Evolutionary conservation across 1,140 invertebrate species (phyloP).

Genomic region (Drosophila insularis): DNA sequence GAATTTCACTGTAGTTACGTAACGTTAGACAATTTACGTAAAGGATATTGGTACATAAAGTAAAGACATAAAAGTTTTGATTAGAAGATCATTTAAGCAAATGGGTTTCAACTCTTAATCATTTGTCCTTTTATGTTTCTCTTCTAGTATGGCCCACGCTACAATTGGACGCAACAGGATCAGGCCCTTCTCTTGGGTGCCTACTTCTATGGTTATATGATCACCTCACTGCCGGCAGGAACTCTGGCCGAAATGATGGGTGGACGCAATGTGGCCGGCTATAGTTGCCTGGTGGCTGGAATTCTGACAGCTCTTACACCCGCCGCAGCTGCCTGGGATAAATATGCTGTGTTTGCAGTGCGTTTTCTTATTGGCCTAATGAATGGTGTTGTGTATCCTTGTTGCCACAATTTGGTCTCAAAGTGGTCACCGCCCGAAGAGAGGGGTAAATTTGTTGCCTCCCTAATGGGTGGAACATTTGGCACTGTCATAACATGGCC

Average conservation of each 20-base stretch:
- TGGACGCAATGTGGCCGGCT: slow-evolving; percentile 87
- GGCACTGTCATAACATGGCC: slow-evolving; percentile 90
- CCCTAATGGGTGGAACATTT: slow-evolving; percentile 89
- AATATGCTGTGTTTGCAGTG: slow-evolving; percentile 84
- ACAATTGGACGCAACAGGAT: slow-evolving; percentile 84
- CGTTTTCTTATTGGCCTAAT: slow-evolving; percentile 87
- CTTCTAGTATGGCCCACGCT: slow-evolving; percentile 84
- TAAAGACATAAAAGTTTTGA: no score
- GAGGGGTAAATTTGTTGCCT: slow-evolving; percentile 89
- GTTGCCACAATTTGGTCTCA: slow-evolving; percentile 88
- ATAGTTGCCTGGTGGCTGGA: slow-evolving; percentile 84
- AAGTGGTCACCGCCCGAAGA: slow-evolving; percentile 90
- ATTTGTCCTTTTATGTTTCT: not conserved
- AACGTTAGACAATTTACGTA: no score
- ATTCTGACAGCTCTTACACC: slow-evolving; percentile 88
- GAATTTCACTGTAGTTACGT: no score
- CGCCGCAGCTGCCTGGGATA: slow-evolving; percentile 85
- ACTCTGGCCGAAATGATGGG: slow-evolving; percentile 89
- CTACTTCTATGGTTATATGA: slow-evolving; percentile 87
- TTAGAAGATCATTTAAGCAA: no score
- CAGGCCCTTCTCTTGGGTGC: slow-evolving; percentile 87
- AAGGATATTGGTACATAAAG: no score
- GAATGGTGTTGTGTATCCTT: slow-evolving; percentile 88
- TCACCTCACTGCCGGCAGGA: slow-evolving; percentile 86
- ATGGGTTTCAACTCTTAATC: not conserved